phyloP scores from a whole-genome alignment of 1,140 invertebrate species.

The Drosophila auraria region DNA sequence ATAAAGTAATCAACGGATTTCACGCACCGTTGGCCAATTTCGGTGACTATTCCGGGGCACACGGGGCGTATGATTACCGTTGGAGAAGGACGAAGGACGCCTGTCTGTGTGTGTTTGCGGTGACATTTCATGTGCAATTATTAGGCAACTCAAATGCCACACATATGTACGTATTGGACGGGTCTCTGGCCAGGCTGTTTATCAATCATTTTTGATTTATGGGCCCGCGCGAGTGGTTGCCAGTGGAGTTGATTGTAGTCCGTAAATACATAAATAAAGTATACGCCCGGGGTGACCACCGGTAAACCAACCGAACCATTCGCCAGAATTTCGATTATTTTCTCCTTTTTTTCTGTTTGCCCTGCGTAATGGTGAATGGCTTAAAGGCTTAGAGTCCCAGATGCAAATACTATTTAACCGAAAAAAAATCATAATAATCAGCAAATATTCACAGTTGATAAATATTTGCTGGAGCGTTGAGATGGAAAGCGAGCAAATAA shows the following conservation, averaged over 20 bases:
- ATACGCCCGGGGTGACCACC: conserved; percentile 35
- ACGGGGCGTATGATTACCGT: conserved; percentile 70
- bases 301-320: conserved; percentile 45
- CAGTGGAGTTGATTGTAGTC: conserved; percentile 45
- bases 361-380: conserved; percentile 34
- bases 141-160: conserved; percentile 48
- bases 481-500: conserved; percentile 27
- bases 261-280: conserved; percentile 52
- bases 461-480: conserved; percentile 41
- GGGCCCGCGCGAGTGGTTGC: conserved; percentile 36
- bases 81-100: not conserved
- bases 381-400: conserved; percentile 58
- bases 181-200: conserved; percentile 45
- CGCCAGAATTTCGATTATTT: conserved; percentile 65
- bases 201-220: conserved; percentile 83
- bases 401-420: conserved; percentile 65
- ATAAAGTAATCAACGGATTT: conserved; percentile 84
- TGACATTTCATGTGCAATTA: conserved; percentile 50
- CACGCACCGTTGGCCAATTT: conserved; percentile 69
- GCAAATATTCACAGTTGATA: conserved; percentile 41
- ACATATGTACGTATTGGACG: conserved; percentile 6
- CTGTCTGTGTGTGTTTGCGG: conserved; percentile 2
- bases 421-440: conserved; percentile 40
- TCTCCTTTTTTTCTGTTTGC: conserved; percentile 44
- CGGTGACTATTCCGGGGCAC: conserved; percentile 25